These are phyloP conservation scores for Siniperca chuatsi DNA, from an alignment of 2,113 vertebrate species.

Conservation along the genomic window DNA sequence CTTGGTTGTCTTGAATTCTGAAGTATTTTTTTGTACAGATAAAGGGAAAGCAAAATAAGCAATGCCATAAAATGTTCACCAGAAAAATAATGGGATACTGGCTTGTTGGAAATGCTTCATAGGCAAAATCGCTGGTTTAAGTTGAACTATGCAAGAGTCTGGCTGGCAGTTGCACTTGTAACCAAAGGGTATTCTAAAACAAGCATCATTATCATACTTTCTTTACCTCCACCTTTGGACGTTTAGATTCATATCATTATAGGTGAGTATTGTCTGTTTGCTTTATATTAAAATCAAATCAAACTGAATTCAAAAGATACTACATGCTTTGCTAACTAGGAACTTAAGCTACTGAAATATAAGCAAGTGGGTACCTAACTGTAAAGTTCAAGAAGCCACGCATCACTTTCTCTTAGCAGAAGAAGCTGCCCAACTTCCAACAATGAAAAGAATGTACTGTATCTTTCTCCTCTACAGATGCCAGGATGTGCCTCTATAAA, in stretches of 20 bases:
- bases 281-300: background rate
- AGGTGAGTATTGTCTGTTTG: background rate
- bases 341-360: background rate
- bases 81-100: background rate
- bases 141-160: background rate
- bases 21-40: background rate
- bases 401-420: background rate
- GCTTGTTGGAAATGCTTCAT: background rate
- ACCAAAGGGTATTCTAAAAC: background rate
- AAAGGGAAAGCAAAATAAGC: conserved; percentile 3
- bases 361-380: background rate
- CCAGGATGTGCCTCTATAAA: conserved; percentile 3
- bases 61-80: background rate
- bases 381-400: conserved; percentile 10
- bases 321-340: background rate
- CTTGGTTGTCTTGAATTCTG: background rate
- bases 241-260: background rate
- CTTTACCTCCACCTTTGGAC: background rate
- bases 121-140: background rate
- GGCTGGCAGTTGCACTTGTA: background rate
- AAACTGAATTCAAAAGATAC: background rate
- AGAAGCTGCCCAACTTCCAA: background rate
- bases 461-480: conserved; percentile 9
- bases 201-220: background rate
- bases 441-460: background rate